These are phyloP conservation scores for Masticophis lateralis DNA, from an alignment of 2,797 vertebrate species.

Conservation along the genomic window DNA sequence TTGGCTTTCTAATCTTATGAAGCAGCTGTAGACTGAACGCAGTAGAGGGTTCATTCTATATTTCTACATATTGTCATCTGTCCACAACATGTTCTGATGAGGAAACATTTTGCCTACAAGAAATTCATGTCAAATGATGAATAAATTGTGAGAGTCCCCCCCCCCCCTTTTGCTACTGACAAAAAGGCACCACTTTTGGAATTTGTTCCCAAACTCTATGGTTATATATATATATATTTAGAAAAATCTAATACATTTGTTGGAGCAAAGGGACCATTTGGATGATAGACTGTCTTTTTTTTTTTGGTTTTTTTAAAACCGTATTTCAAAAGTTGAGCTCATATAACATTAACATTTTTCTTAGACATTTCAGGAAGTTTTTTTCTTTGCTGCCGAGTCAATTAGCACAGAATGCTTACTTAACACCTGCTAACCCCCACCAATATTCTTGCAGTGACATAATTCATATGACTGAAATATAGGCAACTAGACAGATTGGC, in stretches of 20 bases:
- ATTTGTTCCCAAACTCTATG: background rate
- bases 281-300: background rate
- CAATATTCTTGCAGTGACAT: background rate
- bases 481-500: background rate
- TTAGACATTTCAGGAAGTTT: background rate
- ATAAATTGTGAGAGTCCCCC: too few species aligned
- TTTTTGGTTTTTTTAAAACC: background rate
- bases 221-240: background rate
- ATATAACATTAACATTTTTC: background rate
- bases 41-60: background rate
- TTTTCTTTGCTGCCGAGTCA: background rate
- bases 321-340: background rate
- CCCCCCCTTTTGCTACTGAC: background rate
- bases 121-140: background rate
- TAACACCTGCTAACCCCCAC: background rate
- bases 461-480: background rate
- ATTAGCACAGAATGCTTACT: background rate
- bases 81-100: background rate
- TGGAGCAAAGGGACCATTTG: background rate
- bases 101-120: background rate
- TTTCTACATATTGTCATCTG: background rate
- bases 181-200: background rate
- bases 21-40: background rate
- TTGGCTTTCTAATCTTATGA: background rate
- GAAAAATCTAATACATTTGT: background rate